phyloP scores from a whole-genome alignment of 2,797 vertebrate species.

The Danio aesculapii region DNA sequence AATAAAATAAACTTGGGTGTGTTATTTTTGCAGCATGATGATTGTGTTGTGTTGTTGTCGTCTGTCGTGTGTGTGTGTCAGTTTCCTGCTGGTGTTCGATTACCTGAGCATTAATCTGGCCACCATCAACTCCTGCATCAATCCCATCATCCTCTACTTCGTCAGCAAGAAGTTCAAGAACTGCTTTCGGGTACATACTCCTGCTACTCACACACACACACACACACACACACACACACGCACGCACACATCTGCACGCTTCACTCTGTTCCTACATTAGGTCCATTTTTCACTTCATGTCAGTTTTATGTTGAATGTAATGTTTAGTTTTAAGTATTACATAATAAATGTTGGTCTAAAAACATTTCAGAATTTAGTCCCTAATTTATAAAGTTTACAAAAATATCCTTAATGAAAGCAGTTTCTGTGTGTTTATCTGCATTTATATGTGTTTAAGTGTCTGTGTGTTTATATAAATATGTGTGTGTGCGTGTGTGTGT shows the following conservation, averaged over 20 bases:
- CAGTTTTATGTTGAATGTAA: too few species aligned
- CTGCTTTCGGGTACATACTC: constrained; percentile 97
- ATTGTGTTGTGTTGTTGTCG: too few species aligned
- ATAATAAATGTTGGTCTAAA: background rate
- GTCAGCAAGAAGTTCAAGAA: constrained; percentile 99
- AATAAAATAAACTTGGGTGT: background rate
- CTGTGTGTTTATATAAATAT: too few species aligned
- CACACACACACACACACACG: constrained; percentile 70
- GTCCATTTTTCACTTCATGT: too few species aligned
- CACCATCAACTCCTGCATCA: constrained; percentile 98
- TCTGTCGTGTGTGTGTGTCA: constrained; percentile 60
- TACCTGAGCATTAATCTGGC: constrained; percentile 92
- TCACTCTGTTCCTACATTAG: too few species aligned
- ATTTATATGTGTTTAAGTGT: too few species aligned
- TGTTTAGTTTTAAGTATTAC: too few species aligned
- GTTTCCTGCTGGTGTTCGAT: constrained; percentile 91
- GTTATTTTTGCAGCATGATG: background rate
- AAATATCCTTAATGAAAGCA: too few species aligned
- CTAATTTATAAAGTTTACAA: too few species aligned
- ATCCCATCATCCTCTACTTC: constrained; percentile 97
- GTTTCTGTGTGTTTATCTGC: too few species aligned
- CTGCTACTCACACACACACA: constrained; percentile 95
- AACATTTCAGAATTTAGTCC: too few species aligned
- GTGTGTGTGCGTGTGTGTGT: too few species aligned
- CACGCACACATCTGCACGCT: constrained; percentile 84